phyloP scores from a whole-genome alignment of 2,888 invertebrate species.

The Drosophila paranaensis region DNA sequence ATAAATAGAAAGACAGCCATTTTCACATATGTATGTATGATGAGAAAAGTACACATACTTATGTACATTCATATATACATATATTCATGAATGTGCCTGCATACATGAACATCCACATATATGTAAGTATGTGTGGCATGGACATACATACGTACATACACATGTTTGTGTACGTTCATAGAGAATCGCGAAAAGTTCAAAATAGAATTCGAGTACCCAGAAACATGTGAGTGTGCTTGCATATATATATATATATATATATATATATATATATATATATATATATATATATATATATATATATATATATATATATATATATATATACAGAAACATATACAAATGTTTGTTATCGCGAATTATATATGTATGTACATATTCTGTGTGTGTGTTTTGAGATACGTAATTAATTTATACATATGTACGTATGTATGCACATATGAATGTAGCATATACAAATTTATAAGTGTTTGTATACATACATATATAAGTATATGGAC shows the following conservation, averaged over 20 bases:
- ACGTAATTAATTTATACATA: constrained; percentile 9
- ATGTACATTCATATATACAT: neutral
- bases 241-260: neutral
- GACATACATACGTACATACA: neutral
- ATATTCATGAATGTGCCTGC: neutral
- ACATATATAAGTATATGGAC: neutral
- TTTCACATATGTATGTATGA: neutral
- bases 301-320: neutral
- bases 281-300: neutral
- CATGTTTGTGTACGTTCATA: constrained; percentile 14
- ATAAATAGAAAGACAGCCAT: constrained; percentile 2
- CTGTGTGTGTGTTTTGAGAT: constrained; percentile 4
- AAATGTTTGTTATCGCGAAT: constrained; percentile 29
- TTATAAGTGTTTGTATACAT: neutral
- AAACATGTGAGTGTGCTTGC: neutral
- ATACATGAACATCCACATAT: neutral
- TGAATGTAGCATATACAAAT: neutral
- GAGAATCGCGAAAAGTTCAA: constrained; percentile 24
- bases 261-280: neutral
- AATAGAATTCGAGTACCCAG: constrained; percentile 32
- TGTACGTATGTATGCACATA: neutral
- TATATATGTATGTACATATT: neutral
- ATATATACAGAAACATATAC: neutral
- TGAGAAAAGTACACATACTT: neutral
- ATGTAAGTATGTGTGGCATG: neutral